Evolutionary conservation across 2,888 invertebrate species (phyloP).

Genomic region (Eulithis prunata): DNA sequence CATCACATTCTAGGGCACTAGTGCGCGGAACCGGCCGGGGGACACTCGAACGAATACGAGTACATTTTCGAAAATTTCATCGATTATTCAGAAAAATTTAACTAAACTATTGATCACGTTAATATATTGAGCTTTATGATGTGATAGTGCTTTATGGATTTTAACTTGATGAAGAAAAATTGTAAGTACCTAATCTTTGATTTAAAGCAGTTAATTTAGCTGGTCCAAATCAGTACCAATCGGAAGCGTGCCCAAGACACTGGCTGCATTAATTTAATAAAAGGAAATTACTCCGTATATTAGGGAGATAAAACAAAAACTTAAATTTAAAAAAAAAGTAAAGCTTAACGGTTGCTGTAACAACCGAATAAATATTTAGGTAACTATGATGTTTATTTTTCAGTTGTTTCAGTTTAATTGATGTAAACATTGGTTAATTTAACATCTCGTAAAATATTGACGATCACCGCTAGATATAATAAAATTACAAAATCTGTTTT

Average conservation of each 20-base stretch:
- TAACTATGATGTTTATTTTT: neutral
- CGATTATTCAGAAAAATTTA: constrained; percentile 37
- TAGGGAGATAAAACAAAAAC: too few relatives aligned
- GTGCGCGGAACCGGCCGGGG: constrained; percentile 56
- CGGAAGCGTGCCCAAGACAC: too few relatives aligned
- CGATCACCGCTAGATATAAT: neutral
- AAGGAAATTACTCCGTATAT: too few relatives aligned
- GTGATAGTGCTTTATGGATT: constrained; percentile 29
- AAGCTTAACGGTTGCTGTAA: too few relatives aligned
- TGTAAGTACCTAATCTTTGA: constrained; percentile 6
- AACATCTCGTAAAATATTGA: neutral
- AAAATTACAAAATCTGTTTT: neutral
- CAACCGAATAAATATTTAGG: too few relatives aligned
- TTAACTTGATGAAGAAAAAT: neutral
- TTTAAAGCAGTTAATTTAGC: neutral
- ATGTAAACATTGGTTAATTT: constrained; percentile 1
- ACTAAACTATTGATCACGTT: neutral
- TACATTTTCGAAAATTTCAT: constrained; percentile 28
- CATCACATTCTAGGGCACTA: constrained; percentile 66
- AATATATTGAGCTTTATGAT: constrained; percentile 8
- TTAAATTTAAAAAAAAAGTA: too few relatives aligned
- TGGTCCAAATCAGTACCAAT: too few relatives aligned
- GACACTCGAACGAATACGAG: constrained; percentile 45
- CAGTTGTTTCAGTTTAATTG: neutral
- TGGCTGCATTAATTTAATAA: too few relatives aligned